Base-by-base conservation (phyloP, 2,113 vertebrate genomes). In the Hydrochoerus hydrochaeris region DNA sequence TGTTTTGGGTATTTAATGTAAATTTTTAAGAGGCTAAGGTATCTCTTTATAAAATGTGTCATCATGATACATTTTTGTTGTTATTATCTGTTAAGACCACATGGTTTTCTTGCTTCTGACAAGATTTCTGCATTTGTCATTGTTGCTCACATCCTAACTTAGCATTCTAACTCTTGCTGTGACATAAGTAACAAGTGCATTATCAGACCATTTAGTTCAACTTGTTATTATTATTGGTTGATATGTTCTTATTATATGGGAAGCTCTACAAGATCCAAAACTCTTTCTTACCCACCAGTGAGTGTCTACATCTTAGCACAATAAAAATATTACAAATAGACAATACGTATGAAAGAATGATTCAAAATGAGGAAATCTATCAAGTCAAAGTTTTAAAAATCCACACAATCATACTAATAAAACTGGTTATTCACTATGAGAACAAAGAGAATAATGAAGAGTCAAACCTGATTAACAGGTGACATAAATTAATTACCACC, bases 401-500 rank as follows among this genome's bases (percentile, higher is more conserved):
- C 9, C 22, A 87, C 35, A 65, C 44, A 65, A 58, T 58, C 17
- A 87, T 63, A 8, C 69, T 92, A 22, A 65, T 90, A 83, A 81
- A 77, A 86, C 16, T 78, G 54, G 10, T 35, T 65, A 6, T 82
- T 75, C 26, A 60, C 4, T 65, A 26, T 30, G 16, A 81, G 9
- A 86, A 44, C 30, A 88, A 96, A 52, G 84, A 91, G 35, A 11
- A 41, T 38, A 49, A 63, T 46, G 91, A 80, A 75, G 14, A 46
- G 26, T 73, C 58, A 83, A n/a, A 54, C 30, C 9, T 71, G 38
- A 52, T 92, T 85, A 77, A 52, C 71, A 71, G 46, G 19, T 54
- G 44, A 85, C 17, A 78, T 86, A 71, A 82, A 71, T 93, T 90
- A 91, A 91, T 91, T 95, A 93, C 81, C 65, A 85, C 58, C 28